Conservation (phyloP, 2,888 invertebrate species). For the Smittia aterrima region DNA sequence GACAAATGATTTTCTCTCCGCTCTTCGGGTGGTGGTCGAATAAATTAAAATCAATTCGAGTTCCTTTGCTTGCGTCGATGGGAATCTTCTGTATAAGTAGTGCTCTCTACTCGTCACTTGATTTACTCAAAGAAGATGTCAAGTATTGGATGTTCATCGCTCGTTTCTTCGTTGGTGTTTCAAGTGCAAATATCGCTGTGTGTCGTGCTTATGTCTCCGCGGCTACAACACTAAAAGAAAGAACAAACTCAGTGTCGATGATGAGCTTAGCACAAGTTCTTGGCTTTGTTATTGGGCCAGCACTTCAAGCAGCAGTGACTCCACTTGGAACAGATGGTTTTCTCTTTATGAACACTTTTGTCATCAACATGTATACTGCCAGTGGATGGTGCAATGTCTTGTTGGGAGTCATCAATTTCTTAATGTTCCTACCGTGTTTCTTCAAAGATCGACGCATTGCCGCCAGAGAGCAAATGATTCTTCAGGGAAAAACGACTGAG, state of each 20-base stretch:
- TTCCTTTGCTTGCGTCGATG: conserved; percentile 69
- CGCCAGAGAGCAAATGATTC: conserved; percentile 73
- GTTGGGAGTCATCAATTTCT: conserved; percentile 69
- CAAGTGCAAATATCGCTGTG: conserved; percentile 78
- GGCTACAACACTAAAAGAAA: conserved; percentile 74
- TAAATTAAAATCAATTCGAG: conserved; percentile 66
- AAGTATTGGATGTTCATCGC: conserved; percentile 74
- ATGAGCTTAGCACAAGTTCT: conserved; percentile 81
- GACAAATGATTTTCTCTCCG: conserved; percentile 83
- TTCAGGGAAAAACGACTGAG: conserved; percentile 69
- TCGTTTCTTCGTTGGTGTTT: conserved; percentile 77
- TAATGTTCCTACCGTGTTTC: conserved; percentile 69
- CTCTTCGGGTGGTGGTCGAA: conserved; percentile 83
- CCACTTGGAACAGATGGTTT: conserved; percentile 70
- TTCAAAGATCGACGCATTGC: conserved; percentile 75
- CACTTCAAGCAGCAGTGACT: conserved; percentile 75
- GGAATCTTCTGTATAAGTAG: conserved; percentile 71
- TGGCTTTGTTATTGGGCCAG: conserved; percentile 84
- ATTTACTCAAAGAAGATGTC: conserved; percentile 61
- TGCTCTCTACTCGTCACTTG: conserved; percentile 71
- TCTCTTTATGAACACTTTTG: conserved; percentile 58
- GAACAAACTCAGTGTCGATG: conserved; percentile 80
- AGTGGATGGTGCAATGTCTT: conserved; percentile 81
- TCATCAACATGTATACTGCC: conserved; percentile 82
- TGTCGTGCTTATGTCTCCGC: conserved; percentile 82